A percentile compares a stretch with the other conserved stretches of the same genome.
Conservation (phyloP, 1,140 invertebrate species). For the Lethrus apterus region DNA sequence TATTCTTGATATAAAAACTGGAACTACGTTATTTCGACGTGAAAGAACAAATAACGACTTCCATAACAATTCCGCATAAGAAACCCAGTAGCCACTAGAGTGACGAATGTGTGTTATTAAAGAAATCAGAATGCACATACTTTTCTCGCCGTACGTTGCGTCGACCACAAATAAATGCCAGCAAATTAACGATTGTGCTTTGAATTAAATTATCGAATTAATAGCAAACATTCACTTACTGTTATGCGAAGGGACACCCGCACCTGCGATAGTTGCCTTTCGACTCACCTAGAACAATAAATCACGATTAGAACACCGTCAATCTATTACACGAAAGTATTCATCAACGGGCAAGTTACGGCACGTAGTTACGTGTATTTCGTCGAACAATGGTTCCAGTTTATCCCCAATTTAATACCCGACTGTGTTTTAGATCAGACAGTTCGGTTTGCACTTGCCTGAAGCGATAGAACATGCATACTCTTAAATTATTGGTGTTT, state of each 20-base stretch:
- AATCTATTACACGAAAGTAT: not conserved
- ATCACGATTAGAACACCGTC: constrained; percentile 2
- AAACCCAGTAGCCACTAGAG: constrained; percentile 28
- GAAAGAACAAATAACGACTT: too few species aligned
- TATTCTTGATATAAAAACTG: too few species aligned
- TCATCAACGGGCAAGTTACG: not conserved
- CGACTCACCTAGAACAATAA: constrained; percentile 24
- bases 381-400: constrained; percentile 5
- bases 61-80: constrained; percentile 26
- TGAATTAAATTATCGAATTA: constrained; percentile 20
- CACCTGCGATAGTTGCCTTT: constrained; percentile 1
- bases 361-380: constrained; percentile 1
- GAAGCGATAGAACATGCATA: constrained; percentile 37
- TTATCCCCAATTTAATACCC: constrained; percentile 36
- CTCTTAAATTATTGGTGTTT: constrained; percentile 37
- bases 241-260: constrained; percentile 6
- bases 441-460: constrained; percentile 36
- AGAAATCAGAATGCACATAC: constrained; percentile 33
- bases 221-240: constrained; percentile 17
- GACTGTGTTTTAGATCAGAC: constrained; percentile 33
- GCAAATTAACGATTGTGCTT: constrained; percentile 22
- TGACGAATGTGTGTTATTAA: constrained; percentile 26
- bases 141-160: constrained; percentile 26
- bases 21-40: too few species aligned
- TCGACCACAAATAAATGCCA: constrained; percentile 22